phyloP scores from a whole-genome alignment of 64 coral and sea anemone species.

The Dendrophyllia cribrosa region DNA sequence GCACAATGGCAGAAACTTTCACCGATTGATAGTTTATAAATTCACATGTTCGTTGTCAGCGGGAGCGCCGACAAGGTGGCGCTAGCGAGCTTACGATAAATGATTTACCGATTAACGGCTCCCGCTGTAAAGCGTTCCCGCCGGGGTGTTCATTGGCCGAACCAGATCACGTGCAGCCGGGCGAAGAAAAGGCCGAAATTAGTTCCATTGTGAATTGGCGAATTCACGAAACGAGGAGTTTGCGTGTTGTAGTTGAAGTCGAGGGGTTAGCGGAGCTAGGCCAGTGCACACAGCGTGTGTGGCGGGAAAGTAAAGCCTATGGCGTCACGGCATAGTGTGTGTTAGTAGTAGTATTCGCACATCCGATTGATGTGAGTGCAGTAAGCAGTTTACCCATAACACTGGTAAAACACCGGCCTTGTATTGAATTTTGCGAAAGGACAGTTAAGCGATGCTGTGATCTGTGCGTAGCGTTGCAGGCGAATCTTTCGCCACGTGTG shows the following conservation, averaged over 20 bases:
- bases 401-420: slow-evolving; percentile 28
- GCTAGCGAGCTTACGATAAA: slow-evolving; percentile 43
- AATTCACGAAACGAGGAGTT: slow-evolving; percentile 37
- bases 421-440: not conserved
- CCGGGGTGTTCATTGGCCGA: slow-evolving; percentile 39
- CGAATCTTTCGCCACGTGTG: slow-evolving; percentile 47
- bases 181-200: not conserved
- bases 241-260: slow-evolving; percentile 34
- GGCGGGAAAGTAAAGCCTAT: slow-evolving; percentile 27
- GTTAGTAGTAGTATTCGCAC: not conserved
- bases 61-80: slow-evolving; percentile 20
- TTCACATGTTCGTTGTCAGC: not conserved
- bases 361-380: slow-evolving; percentile 7
- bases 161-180: not conserved
- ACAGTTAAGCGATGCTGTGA: not conserved
- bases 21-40: slow-evolving; percentile 4
- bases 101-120: slow-evolving; percentile 39
- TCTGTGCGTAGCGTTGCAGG: not conserved
- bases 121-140: slow-evolving; percentile 54
- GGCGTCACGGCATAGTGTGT: slow-evolving; percentile 23
- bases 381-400: not conserved
- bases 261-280: slow-evolving; percentile 31
- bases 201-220: slow-evolving; percentile 37
- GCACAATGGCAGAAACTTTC: slow-evolving; percentile 3
- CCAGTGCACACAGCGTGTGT: slow-evolving; percentile 11